A percentile compares a stretch with the other conserved stretches of the same genome.
These are phyloP conservation scores for Aphidius gifuensis DNA, from an alignment of 1,140 invertebrate genomes.

Conservation along the genomic window DNA sequence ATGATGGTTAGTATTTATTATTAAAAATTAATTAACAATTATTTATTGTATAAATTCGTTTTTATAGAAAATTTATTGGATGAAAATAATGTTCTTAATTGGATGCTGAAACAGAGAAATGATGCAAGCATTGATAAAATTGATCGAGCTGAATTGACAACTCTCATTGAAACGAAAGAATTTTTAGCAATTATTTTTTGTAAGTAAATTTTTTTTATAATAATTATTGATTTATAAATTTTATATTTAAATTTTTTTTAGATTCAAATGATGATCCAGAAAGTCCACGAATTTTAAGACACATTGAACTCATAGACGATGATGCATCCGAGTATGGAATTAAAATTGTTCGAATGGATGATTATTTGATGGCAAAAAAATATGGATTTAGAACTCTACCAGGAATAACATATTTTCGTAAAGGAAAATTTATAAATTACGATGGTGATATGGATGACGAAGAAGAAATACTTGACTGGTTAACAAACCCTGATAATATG, in stretches of 20 bases:
- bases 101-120: slow-evolving; percentile 89
- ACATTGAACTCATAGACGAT: slow-evolving; percentile 88
- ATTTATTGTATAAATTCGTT: background rate
- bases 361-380: slow-evolving; percentile 91
- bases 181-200: slow-evolving; percentile 91
- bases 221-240: background rate
- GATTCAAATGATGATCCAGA: slow-evolving; percentile 81
- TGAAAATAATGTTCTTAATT: slow-evolving; percentile 80
- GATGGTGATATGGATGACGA: slow-evolving; percentile 91
- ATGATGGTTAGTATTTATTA: slow-evolving; percentile 73
- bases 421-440: slow-evolving; percentile 87
- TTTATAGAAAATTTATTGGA: slow-evolving; percentile 77
- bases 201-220: slow-evolving; percentile 59
- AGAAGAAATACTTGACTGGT: slow-evolving; percentile 89
- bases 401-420: slow-evolving; percentile 87
- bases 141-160: slow-evolving; percentile 76
- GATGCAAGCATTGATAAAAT: slow-evolving; percentile 92
- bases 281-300: slow-evolving; percentile 72
- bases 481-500: slow-evolving; percentile 92
- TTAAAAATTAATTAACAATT: slow-evolving; percentile 17
- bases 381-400: slow-evolving; percentile 87
- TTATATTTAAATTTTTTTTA: slow-evolving; percentile 42
- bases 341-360: slow-evolving; percentile 85
- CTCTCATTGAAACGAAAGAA: slow-evolving; percentile 87
- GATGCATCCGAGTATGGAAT: slow-evolving; percentile 90